Conservation (phyloP, 2,888 invertebrate genomes). For the Syrista parreyssii region DNA sequence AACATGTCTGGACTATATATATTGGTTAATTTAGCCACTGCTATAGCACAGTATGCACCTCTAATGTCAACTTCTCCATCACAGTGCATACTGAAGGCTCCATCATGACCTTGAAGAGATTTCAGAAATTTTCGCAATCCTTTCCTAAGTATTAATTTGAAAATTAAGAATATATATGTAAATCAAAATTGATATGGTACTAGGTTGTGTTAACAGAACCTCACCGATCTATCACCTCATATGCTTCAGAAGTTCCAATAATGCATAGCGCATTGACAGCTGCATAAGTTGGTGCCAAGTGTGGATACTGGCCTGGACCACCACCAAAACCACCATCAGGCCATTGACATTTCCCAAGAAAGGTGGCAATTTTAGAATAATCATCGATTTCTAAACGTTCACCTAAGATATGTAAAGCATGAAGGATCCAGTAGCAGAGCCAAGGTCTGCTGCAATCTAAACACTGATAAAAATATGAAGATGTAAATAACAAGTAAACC, state of each 20-base stretch:
- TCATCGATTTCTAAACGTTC: constrained; percentile 71
- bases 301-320: constrained; percentile 92
- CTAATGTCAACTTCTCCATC: constrained; percentile 95
- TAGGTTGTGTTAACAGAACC: constrained; percentile 17
- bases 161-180: background rate
- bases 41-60: constrained; percentile 96
- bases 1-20: constrained; percentile 82
- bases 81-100: constrained; percentile 91
- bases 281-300: constrained; percentile 97
- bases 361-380: constrained; percentile 70
- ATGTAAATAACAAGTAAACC: background rate
- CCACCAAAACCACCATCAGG: constrained; percentile 91
- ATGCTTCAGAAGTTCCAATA: constrained; percentile 89
- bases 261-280: constrained; percentile 93
- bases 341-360: constrained; percentile 79
- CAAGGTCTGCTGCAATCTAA: constrained; percentile 96
- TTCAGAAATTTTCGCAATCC: constrained; percentile 82
- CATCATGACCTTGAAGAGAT: constrained; percentile 82
- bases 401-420: constrained; percentile 85
- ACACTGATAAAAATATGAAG: constrained; percentile 65
- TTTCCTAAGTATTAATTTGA: constrained; percentile 63
- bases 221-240: constrained; percentile 85
- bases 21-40: constrained; percentile 89
- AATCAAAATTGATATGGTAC: background rate
- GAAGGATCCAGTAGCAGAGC: constrained; percentile 97